These are phyloP conservation scores for Cepaea nemoralis DNA, from an alignment of 1,140 invertebrate species.

Conservation along the genomic window DNA sequence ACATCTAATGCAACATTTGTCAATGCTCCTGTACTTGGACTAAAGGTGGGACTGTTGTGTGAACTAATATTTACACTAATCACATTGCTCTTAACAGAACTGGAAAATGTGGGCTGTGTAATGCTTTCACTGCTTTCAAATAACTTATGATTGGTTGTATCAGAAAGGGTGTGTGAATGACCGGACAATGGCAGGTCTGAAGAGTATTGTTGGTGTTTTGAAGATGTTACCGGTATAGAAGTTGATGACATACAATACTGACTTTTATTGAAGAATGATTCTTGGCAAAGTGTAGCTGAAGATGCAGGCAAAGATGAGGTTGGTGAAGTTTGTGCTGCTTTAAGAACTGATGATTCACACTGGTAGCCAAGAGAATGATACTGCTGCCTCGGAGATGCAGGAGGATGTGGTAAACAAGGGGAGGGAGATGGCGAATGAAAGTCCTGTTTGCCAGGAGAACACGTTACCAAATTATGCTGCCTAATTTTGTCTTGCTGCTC, in stretches of 20 bases:
- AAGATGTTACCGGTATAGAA: neutral
- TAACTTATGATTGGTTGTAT: neutral
- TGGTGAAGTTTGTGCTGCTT: neutral
- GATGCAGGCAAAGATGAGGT: neutral
- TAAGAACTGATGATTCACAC: neutral
- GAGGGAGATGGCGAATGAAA: neutral
- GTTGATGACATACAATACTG: neutral
- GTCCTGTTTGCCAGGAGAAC: neutral
- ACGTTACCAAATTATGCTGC: neutral
- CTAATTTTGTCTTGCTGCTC: neutral
- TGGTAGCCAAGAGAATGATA: neutral
- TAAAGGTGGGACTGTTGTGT: neutral
- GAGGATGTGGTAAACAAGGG: neutral
- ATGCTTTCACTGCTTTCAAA: neutral
- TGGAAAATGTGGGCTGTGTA: neutral
- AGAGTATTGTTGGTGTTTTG: neutral
- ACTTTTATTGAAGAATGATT: neutral
- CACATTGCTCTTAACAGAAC: neutral
- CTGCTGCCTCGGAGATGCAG: neutral
- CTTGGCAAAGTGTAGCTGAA: neutral
- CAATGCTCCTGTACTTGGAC: neutral
- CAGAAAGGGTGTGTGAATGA: neutral
- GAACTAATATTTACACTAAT: neutral
- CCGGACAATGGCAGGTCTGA: neutral
- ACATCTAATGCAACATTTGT: neutral